Conservation (phyloP, 2,888 invertebrate genomes). For the Drosophila mimetica region DNA sequence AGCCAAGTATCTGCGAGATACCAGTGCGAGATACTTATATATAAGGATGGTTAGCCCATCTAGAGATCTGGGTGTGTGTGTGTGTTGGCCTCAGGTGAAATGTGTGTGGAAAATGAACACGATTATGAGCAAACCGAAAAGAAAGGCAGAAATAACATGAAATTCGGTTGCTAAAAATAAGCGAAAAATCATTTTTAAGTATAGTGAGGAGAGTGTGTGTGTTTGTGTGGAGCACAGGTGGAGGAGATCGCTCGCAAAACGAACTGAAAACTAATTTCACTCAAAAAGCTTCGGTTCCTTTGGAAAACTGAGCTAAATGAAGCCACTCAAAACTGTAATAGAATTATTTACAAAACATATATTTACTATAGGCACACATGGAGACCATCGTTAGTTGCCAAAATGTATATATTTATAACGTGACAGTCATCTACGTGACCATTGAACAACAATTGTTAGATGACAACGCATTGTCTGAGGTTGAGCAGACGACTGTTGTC, state of each 20-base stretch:
- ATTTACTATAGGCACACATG: constrained; percentile 23
- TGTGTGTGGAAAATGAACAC: constrained; percentile 80
- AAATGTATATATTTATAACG: constrained; percentile 6
- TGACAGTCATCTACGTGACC: constrained; percentile 58
- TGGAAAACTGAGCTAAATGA: constrained; percentile 64
- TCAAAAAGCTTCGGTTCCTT: constrained; percentile 53
- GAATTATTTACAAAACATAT: constrained; percentile 26
- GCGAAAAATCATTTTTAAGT: constrained; percentile 71
- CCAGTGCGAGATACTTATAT: constrained; percentile 45
- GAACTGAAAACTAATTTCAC: constrained; percentile 40
- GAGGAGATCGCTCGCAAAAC: constrained; percentile 35
- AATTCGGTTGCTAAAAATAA: constrained; percentile 80
- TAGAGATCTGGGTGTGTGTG: constrained; percentile 25
- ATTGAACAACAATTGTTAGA: constrained; percentile 70
- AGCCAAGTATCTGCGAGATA: constrained; percentile 71
- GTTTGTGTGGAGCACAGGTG: constrained; percentile 61
- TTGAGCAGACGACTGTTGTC: constrained; percentile 41
- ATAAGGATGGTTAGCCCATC: constrained; percentile 36
- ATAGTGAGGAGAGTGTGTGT: constrained; percentile 40
- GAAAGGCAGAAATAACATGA: constrained; percentile 49
- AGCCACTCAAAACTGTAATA: constrained; percentile 28
- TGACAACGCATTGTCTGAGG: constrained; percentile 69
- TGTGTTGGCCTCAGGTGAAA: constrained; percentile 77
- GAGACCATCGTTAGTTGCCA: constrained; percentile 45
- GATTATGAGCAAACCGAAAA: constrained; percentile 69